phyloP scores from a whole-genome alignment of 2,113 vertebrate genomes.

The Pluvialis apricaria region DNA sequence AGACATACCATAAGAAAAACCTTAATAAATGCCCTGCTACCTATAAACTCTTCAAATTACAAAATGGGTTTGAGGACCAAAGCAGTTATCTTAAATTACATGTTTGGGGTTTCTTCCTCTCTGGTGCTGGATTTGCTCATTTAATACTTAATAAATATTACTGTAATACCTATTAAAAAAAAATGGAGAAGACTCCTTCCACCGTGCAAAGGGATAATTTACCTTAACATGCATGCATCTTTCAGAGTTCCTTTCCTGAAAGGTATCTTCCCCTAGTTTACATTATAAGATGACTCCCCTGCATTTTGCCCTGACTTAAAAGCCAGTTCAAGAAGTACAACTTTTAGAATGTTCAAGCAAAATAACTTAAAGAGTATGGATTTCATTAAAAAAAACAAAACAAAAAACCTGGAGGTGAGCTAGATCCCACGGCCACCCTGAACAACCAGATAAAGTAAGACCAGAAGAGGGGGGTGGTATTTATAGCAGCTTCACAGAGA shows the following conservation, averaged over 20 bases:
- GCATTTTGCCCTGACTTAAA: background rate
- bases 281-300: background rate
- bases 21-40: background rate
- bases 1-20: background rate
- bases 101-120: fast-evolving
- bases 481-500: constrained; percentile 10
- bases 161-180: background rate
- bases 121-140: background rate
- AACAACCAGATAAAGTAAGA: background rate
- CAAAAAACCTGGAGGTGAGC: background rate
- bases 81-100: background rate
- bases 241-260: background rate
- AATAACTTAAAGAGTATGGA: background rate
- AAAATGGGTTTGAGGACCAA: background rate
- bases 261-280: background rate
- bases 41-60: background rate
- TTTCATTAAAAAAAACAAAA: background rate
- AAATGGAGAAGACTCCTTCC: background rate
- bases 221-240: background rate
- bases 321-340: background rate
- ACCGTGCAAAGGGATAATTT: background rate
- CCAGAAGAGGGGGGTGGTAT: background rate
- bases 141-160: background rate
- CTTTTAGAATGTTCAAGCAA: background rate
- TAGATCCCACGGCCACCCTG: background rate